Percentiles rank a stretch among this genome's conserved stretches.
These are phyloP conservation scores for Acipenser oxyrinchus DNA, from an alignment of 2,797 vertebrate species.

Conservation along the genomic window DNA sequence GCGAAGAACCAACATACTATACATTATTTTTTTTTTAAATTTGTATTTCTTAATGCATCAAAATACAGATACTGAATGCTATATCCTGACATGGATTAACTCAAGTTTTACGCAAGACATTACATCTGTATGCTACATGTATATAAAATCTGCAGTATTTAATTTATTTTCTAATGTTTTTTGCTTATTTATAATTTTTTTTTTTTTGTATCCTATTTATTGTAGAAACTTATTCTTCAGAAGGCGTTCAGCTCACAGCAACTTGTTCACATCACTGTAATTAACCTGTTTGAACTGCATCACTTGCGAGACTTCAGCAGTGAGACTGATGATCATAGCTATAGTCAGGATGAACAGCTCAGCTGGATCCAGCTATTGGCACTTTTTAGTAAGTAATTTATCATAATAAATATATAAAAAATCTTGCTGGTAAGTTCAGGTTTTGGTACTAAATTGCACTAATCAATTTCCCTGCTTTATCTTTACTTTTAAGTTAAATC, in stretches of 20 bases:
- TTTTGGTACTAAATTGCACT: too few relatives aligned
- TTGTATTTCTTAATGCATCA: too few relatives aligned
- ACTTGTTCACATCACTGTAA: conserved; percentile 92
- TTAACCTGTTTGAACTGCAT: conserved; percentile 95
- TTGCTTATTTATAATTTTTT: conserved; percentile 2
- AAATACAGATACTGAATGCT: too few relatives aligned
- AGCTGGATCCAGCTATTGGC: conserved; percentile 91
- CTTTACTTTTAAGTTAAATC: too few relatives aligned
- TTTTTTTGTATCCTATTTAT: conserved; percentile 10
- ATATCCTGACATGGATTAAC: too few relatives aligned
- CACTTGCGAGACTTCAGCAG: conserved; percentile 84
- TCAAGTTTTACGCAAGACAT: too few relatives aligned
- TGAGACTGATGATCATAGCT: conserved; percentile 72
- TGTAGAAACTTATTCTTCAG: conserved; percentile 84
- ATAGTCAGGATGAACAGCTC: conserved; percentile 79
- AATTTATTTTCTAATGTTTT: background rate
- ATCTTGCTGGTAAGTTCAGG: background rate
- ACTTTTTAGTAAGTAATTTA: conserved; percentile 78
- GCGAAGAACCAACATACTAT: too few relatives aligned
- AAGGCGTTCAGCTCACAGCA: conserved; percentile 96
- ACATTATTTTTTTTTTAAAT: too few relatives aligned
- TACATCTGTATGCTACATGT: too few relatives aligned
- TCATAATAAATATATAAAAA: background rate
- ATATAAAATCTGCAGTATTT: too few relatives aligned
- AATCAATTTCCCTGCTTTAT: too few relatives aligned